phyloP scores from a whole-genome alignment of 2,888 invertebrate species.

The Apantesis nais region DNA sequence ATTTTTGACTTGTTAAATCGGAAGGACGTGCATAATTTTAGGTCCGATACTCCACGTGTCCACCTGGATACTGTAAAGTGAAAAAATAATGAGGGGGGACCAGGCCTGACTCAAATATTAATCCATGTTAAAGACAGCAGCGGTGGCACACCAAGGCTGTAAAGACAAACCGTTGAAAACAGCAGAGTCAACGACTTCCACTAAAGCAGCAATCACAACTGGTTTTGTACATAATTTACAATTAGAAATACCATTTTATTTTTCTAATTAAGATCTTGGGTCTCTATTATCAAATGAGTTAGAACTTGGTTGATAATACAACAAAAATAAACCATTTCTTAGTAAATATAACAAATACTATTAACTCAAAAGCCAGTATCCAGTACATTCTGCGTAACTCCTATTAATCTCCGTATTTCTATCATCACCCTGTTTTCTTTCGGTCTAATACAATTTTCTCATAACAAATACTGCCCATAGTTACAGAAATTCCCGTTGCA shows the following conservation, averaged over 20 bases:
- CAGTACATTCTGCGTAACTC: not conserved
- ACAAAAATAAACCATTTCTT: not conserved
- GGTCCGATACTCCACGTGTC: not conserved
- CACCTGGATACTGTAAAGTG: not conserved
- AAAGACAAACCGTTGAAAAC: not conserved
- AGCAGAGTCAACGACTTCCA: not conserved
- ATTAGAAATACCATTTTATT: not conserved
- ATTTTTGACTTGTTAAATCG: not conserved
- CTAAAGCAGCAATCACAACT: not conserved
- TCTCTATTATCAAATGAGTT: not conserved
- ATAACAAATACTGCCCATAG: not conserved
- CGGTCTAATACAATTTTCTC: not conserved
- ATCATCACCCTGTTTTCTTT: not conserved
- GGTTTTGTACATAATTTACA: not conserved
- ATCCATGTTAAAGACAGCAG: not conserved
- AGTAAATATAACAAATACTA: not conserved
- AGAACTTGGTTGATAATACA: not conserved
- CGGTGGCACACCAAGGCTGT: no score
- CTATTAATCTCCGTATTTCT: not conserved
- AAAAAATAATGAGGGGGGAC: not conserved
- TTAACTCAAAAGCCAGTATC: not conserved
- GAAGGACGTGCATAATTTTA: slow-evolving; percentile 20
- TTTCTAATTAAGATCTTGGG: not conserved
- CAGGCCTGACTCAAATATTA: not conserved
- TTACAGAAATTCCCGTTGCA: not conserved